Evolutionary conservation across 2,888 invertebrate genomes (phyloP), one percentile per base, ranked within the genome.

Genomic region (Cheilosia soror): DNA sequence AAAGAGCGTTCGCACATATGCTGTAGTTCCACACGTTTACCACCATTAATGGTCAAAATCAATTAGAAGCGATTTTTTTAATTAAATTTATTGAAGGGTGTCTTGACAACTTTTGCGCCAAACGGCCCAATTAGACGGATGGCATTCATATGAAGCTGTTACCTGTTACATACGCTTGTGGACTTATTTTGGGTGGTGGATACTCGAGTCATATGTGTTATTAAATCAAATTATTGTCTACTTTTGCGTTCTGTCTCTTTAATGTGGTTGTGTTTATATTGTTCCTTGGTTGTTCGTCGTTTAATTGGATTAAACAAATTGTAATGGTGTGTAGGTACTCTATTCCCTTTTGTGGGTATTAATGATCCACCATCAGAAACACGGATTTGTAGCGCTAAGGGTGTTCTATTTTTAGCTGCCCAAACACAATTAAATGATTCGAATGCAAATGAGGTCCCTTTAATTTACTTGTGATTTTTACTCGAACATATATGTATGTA

Each of bases 251-350:
- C 25, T 31, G 15, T 49, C 5, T 27, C n/a, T 7, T 25, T n/a
- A 5, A 11, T 40, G 13, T 40, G n/a, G 47, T 31, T 62, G 11
- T 55, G 44, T 47, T 29, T n/a, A 11, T 37, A 37, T 57, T 25
- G 37, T 15, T 62, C 29, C 15, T 4, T 40, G 31, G 20, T 47
- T 4, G 13, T 68, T 68, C 15, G 27, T 68, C 33, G 33, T 63
- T 78, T 78, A 71, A 71, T 71, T 71, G 78, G 20, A 62, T 63
- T 78, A 55, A 69, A 69, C 37, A 62, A 63, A 62, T 53, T 31
- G 29, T 63, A 47, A 55, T 62, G 37, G 40, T 53, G 37, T 51
- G 51, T 15, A 33, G 9, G 25, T 15, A 29, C 25, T 40, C 15
- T 65, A n/a, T n/a, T 15, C 25, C 27, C 3, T 51, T 15, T 25